Percentiles rank a stretch among this genome's conserved stretches.
phyloP scores from a whole-genome alignment of 1,140 invertebrate species.

The Drosophila erecta region DNA sequence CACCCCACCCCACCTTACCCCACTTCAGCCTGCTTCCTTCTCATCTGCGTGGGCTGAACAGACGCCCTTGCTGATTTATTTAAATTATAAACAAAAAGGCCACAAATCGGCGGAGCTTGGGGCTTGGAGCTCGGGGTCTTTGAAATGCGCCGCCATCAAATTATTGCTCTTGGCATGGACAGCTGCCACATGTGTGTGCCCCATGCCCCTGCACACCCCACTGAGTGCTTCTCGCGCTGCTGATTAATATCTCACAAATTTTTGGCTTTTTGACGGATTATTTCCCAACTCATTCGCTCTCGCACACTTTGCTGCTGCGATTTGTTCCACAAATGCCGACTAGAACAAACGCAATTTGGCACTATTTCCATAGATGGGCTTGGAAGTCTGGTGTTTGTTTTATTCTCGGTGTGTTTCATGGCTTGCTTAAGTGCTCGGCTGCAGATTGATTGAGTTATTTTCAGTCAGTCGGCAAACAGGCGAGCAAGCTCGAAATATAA shows the following conservation, averaged over 20 bases:
- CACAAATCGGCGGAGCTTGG: constrained; percentile 18
- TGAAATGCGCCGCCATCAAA: constrained; percentile 70
- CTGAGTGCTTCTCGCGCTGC: constrained; percentile 3
- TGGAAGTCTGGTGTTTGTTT: constrained; percentile 52
- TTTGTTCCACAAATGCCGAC: constrained; percentile 49
- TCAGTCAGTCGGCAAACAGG: constrained; percentile 15
- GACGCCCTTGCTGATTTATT: constrained; percentile 65
- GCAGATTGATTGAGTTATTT: constrained; percentile 56
- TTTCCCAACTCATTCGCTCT: constrained; percentile 50
- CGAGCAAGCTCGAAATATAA: constrained; percentile 21
- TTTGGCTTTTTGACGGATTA: constrained; percentile 75
- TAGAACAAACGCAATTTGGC: constrained; percentile 61
- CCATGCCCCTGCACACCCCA: background rate
- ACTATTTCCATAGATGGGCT: constrained; percentile 57
- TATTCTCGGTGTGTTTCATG: constrained; percentile 65
- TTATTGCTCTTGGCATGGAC: constrained; percentile 70
- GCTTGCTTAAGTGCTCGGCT: constrained; percentile 62
- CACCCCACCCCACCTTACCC: constrained; percentile 1
- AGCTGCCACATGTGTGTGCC: constrained; percentile 70
- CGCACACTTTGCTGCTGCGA: constrained; percentile 37
- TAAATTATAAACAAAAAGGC: constrained; percentile 58
- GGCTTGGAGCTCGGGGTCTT: constrained; percentile 27
- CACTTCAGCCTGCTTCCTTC: background rate
- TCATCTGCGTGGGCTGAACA: constrained; percentile 55
- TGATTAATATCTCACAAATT: constrained; percentile 78